Evolutionary conservation across 2,888 invertebrate species (phyloP).

Genomic region (Drosophila borealis): DNA sequence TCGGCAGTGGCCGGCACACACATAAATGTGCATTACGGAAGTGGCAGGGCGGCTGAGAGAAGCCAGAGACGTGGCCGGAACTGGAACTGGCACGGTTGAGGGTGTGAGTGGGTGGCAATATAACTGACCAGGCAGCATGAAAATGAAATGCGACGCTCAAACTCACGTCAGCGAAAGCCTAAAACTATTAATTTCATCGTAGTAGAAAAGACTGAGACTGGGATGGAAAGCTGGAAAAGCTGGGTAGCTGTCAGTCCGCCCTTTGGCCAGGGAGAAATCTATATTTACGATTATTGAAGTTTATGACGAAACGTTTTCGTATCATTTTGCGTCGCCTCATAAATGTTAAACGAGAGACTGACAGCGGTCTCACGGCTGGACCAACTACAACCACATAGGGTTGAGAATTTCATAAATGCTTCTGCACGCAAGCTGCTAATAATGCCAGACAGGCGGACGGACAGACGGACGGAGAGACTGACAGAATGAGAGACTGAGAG

Average conservation of each 20-base stretch:
- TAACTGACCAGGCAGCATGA: constrained; percentile 67
- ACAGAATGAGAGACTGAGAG: not conserved
- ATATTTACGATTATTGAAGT: constrained; percentile 84
- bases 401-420: constrained; percentile 75
- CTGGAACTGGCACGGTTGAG: constrained; percentile 5
- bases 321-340: constrained; percentile 81
- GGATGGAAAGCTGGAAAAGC: not conserved
- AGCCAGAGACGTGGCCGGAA: constrained; percentile 11
- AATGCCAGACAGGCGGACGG: constrained; percentile 49
- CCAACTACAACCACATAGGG: constrained; percentile 25
- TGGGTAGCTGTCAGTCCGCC: constrained; percentile 22
- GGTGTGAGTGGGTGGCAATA: constrained; percentile 35
- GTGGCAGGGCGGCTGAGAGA: constrained; percentile 6
- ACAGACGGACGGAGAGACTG: constrained; percentile 12
- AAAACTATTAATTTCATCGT: constrained; percentile 78
- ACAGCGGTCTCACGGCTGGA: constrained; percentile 27
- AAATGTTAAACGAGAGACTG: constrained; percentile 68
- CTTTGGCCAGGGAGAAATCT: constrained; percentile 74
- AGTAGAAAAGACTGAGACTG: constrained; percentile 20
- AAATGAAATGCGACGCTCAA: constrained; percentile 73
- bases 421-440: constrained; percentile 78
- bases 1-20: constrained; percentile 49
- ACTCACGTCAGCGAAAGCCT: constrained; percentile 59
- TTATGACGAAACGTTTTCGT: constrained; percentile 82
- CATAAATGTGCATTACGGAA: constrained; percentile 73